phyloP scores from a whole-genome alignment of 2,888 invertebrate genomes.

The Atrina japonica region DNA sequence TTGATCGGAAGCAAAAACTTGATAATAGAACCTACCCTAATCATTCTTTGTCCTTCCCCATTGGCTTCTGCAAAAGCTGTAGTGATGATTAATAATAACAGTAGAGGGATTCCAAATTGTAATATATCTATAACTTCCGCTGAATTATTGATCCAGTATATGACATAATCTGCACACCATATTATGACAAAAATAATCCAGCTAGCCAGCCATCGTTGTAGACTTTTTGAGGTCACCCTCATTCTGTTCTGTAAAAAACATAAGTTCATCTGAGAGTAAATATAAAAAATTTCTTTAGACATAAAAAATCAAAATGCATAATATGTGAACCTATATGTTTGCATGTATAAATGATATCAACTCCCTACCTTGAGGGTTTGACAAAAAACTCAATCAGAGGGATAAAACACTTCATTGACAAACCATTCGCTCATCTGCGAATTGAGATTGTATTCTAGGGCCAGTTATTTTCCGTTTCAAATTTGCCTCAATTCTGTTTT shows the following conservation, averaged over 20 bases:
- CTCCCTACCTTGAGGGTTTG: too few relatives aligned
- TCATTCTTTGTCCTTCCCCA: slow-evolving; percentile 80
- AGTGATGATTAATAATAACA: slow-evolving; percentile 78
- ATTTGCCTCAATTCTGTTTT: too few relatives aligned
- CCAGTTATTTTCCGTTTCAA: too few relatives aligned
- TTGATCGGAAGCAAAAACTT: background rate
- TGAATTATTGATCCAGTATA: slow-evolving; percentile 79
- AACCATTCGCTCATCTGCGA: too few relatives aligned
- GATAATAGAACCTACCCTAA: slow-evolving; percentile 71
- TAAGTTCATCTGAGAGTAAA: too few relatives aligned
- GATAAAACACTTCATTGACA: too few relatives aligned
- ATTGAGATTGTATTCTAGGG: too few relatives aligned
- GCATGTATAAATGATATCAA: too few relatives aligned
- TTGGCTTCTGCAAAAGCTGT: slow-evolving; percentile 82
- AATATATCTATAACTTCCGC: slow-evolving; percentile 76
- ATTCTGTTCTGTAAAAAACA: slow-evolving; percentile 77
- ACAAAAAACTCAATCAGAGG: too few relatives aligned
- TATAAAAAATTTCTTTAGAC: too few relatives aligned
- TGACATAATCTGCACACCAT: slow-evolving; percentile 79
- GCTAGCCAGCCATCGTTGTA: slow-evolving; percentile 81
- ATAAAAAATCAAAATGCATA: too few relatives aligned
- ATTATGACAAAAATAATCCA: slow-evolving; percentile 78
- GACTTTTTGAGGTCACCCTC: slow-evolving; percentile 76
- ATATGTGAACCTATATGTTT: too few relatives aligned
- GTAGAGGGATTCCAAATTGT: slow-evolving; percentile 79